phyloP scores from a whole-genome alignment of 2,113 vertebrate species.

The Aleadryas rufinucha region DNA sequence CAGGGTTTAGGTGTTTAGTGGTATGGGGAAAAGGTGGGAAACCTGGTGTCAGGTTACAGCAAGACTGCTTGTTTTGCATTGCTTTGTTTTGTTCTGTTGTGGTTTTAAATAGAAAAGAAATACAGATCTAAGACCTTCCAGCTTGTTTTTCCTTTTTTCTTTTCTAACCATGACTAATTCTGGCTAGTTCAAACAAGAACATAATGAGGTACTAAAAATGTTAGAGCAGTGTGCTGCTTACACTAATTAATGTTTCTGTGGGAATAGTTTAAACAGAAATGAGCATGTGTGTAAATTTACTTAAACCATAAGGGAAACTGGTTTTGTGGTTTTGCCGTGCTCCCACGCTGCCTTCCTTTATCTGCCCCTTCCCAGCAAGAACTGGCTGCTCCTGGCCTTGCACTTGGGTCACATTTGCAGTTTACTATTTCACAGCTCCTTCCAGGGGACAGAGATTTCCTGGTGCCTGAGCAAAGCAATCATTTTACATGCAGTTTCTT shows the following conservation, averaged over 20 bases:
- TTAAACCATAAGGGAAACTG: not conserved
- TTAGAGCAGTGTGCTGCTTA: not conserved
- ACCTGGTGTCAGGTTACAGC: not conserved
- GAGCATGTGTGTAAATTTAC: not conserved
- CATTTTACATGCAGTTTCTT: not conserved
- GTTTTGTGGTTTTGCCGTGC: not conserved
- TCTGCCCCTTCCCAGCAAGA: not conserved
- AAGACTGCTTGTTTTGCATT: not conserved
- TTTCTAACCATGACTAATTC: not conserved
- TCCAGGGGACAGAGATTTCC: not conserved
- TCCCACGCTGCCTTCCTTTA: not conserved
- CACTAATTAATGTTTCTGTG: not conserved
- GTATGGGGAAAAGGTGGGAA: not conserved
- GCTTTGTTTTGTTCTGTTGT: not conserved
- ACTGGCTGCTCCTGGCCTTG: not conserved
- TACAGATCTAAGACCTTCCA: not conserved
- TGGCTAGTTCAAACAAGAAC: not conserved
- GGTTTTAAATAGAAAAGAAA: not conserved
- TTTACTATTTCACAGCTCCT: not conserved
- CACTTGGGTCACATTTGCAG: not conserved
- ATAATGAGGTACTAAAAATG: not conserved
- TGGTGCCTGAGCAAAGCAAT: not conserved
- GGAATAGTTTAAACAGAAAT: not conserved
- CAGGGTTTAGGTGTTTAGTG: not conserved
- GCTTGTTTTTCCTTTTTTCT: not conserved